Evolutionary conservation across 2,888 invertebrate genomes (phyloP), one percentile per base, ranked within the genome.

Genomic region (Aleiodes testaceus): DNA sequence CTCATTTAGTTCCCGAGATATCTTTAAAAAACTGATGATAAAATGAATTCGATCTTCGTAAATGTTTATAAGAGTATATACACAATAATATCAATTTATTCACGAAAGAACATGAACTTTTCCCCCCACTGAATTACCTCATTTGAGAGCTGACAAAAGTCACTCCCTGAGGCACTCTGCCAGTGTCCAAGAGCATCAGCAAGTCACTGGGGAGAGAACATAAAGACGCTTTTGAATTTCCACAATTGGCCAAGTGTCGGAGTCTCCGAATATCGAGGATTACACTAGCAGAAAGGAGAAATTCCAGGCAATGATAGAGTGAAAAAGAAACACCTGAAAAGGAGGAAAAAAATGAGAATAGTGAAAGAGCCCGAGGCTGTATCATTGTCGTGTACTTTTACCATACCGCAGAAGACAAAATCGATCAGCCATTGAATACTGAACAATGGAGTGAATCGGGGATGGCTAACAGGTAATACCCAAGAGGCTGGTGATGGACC

Each of bases 361-460:
- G 18, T 2, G 16, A 42, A 59, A 42, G 16, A 59, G 59, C 59
- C 36, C 59, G 42, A 59, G 59, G 59, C 59, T 18, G 18, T 18
- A 20, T 59, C 36, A 59, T 59, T 59, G 59, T 59, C 36, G 30
- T 55, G n/a, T 55, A 55, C 36, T 55, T 36, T 22, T 36, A 22
- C 14, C 14, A 16, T 55, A 18, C 59, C 36, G 6, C 59, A 6
- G 59, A 14, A 9, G 18, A 11, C 36, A 36, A 36, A 59, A 59
- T 59, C 36, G 59, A 59, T 59, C 36, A 16, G 11, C 59, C 59
- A 59, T 59, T 59, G 18, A 59, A 59, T 18, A n/a, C 18, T 42
- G 36, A 59, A 59, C 59, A 59, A 59, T 59, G 36, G 14, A 42
- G 42, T 59, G 59, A 36, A 59, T 59, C 18, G 59, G 55, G 26